Evolutionary conservation across 2,797 vertebrate genomes (phyloP).

Genomic region (Ctenopoma kingsleyae): DNA sequence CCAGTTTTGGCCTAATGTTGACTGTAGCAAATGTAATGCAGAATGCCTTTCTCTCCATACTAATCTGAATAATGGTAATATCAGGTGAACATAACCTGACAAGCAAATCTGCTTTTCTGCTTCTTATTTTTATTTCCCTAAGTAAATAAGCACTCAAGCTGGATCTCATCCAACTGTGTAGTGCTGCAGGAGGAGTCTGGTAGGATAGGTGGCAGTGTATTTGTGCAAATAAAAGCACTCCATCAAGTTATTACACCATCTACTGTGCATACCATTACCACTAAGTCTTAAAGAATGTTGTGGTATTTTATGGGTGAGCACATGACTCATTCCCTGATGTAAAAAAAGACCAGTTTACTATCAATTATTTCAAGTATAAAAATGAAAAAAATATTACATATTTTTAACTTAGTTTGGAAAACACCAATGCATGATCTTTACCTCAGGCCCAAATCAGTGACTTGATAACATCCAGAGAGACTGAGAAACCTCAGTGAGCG

Average conservation of each 20-base stretch:
- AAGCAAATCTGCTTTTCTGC: background rate
- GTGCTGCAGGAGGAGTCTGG: background rate
- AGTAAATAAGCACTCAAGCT: background rate
- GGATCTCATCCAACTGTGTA: background rate
- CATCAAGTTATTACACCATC: conserved; percentile 12
- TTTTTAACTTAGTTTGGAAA: background rate
- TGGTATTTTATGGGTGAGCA: background rate
- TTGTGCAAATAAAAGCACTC: conserved; percentile 9
- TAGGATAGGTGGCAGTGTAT: background rate
- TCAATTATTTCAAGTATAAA: too few species aligned
- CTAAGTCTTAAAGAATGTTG: background rate
- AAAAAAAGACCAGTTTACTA: background rate
- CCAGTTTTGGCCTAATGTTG: conserved; percentile 3
- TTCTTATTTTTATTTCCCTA: background rate
- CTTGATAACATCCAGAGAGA: conserved; percentile 96
- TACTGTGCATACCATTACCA: background rate
- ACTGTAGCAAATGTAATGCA: background rate
- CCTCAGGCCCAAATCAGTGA: conserved; percentile 97
- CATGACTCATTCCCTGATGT: background rate
- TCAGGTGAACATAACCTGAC: background rate
- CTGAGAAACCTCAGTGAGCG: conserved; percentile 94
- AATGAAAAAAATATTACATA: too few species aligned
- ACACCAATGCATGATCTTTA: conserved; percentile 67
- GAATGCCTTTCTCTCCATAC: background rate
- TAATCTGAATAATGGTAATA: conserved; percentile 5